Base-by-base conservation (phyloP, 1,140 invertebrate genomes). In the Leptonema lineaticorne region DNA sequence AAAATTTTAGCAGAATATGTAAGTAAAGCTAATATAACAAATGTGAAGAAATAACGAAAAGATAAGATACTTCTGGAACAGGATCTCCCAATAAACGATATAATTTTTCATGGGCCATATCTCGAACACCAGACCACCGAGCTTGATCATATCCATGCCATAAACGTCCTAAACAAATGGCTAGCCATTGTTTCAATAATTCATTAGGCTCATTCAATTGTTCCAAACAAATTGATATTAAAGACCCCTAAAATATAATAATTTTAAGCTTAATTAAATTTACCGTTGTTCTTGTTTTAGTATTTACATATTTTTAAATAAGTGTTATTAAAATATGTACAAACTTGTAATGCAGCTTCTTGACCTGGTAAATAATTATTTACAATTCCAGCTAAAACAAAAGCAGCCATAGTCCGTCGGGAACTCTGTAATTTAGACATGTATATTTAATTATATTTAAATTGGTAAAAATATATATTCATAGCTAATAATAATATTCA, bases 61-160 rank as follows among this genome's bases (percentile, higher is more conserved):
- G 69, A 56, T 11, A n/a, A 30, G 41, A 75, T 77, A 92, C 93
- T 85, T 97, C 94, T 24, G 95, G 92, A 33, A 90, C 87, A 28
- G 87, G 82, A 83, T 97, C 93, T 63, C 85, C 81, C 7, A 97
- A 81, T 53, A 97, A 82, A 29, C 81, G 85, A 74, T 89, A 93
- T 1, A 98, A 84, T 82, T 98, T 97, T 78, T 98, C 96, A 81
- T 97, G 95, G 6, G 96, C 96, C 69, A 90, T 89, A 77, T 98
- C 95, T n/a, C 97, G 83, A 11, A 95, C 96, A 8, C 95, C 96
- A 56, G 92, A 94, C 96, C 96, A 98, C 67, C 95, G 86, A 20
- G 96, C 96, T 76, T 90, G 90, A 75, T 96, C 93, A 78, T 92
- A 97, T 76, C 94, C 90, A 68, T 92, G 89, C 97, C 97, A 99